A percentile compares a stretch with the other conserved stretches of the same genome.
Evolutionary conservation across 2,113 vertebrate species (phyloP).

Genomic region (Melanerpes formicivorus): DNA sequence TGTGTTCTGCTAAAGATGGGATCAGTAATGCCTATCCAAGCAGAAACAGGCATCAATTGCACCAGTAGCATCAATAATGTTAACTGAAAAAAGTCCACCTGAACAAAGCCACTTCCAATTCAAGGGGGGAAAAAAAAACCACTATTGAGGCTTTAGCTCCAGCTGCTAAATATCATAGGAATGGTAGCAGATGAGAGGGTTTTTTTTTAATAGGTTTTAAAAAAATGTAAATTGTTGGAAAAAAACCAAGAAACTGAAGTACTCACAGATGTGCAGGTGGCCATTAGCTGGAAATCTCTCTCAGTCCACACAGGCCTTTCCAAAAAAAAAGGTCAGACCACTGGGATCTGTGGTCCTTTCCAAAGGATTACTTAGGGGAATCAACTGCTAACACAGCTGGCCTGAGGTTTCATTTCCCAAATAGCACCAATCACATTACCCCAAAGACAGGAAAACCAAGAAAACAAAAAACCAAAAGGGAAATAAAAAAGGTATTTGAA

Average conservation of each 20-base stretch:
- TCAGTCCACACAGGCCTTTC: conserved; percentile 79
- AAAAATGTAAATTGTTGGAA: not conserved
- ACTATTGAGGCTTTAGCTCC: not conserved
- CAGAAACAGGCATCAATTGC: not conserved
- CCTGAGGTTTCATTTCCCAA: conserved; percentile 91
- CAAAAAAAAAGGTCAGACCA: conserved; percentile 65
- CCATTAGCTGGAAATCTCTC: conserved; percentile 78
- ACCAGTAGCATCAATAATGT: not conserved
- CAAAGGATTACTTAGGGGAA: conserved; percentile 61
- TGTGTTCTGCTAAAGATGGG: not conserved
- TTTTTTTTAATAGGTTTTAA: not conserved
- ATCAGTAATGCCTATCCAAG: not conserved
- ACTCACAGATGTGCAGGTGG: conserved; percentile 87
- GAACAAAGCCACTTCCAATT: not conserved
- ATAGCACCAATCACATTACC: conserved; percentile 82
- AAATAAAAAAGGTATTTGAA: conserved; percentile 49
- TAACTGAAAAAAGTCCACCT: not conserved
- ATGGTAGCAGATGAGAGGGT: not conserved
- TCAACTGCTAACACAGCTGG: conserved; percentile 89
- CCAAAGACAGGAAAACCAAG: conserved; percentile 50
- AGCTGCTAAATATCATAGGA: not conserved
- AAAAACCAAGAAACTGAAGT: conserved; percentile 71
- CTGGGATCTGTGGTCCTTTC: conserved; percentile 71
- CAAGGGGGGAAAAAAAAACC: not conserved
- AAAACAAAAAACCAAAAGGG: not conserved